phyloP scores from a whole-genome alignment of 2,113 vertebrate species.

The Paraplagusia blochii region DNA sequence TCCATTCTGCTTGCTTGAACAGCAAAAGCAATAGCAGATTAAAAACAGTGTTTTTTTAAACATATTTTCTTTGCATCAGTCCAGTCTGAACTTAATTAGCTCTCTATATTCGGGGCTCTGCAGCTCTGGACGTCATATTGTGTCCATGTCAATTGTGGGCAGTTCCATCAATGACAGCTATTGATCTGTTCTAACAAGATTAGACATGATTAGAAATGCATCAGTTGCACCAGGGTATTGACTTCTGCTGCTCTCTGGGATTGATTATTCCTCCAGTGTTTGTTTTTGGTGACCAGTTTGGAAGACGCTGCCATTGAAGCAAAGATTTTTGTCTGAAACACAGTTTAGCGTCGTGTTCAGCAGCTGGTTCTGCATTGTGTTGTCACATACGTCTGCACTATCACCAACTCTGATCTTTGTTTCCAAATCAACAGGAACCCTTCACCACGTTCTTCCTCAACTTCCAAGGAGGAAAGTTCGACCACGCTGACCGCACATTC shows the following conservation, averaged over 20 bases:
- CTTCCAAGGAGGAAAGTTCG: slow-evolving; percentile 98
- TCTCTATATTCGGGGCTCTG: slow-evolving; percentile 28
- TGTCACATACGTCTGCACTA: not conserved
- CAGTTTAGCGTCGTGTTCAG: too few species aligned
- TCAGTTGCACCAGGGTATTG: slow-evolving; percentile 50
- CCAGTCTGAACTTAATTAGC: slow-evolving; percentile 45
- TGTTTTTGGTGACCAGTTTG: slow-evolving; percentile 23
- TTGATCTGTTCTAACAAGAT: slow-evolving; percentile 74
- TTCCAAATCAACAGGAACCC: slow-evolving; percentile 81
- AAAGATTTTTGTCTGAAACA: too few species aligned
- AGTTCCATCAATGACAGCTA: slow-evolving; percentile 54
- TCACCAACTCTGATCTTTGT: not conserved
- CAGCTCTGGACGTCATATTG: slow-evolving; percentile 48
- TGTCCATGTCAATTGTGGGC: slow-evolving; percentile 54
- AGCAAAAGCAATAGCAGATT: not conserved
- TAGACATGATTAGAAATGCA: slow-evolving; percentile 71
- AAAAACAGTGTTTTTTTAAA: slow-evolving; percentile 18
- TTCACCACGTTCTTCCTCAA: slow-evolving; percentile 97
- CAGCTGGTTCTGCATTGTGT: too few species aligned
- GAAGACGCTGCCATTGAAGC: not conserved
- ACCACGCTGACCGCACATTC: slow-evolving; percentile 96
- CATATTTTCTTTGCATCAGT: slow-evolving; percentile 16
- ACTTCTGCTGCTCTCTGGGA: slow-evolving; percentile 47
- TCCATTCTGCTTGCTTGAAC: slow-evolving; percentile 7
- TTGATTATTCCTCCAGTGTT: slow-evolving; percentile 36